Conservation (phyloP, 2,888 invertebrate species). For the Tenthredo scrophulariae region DNA sequence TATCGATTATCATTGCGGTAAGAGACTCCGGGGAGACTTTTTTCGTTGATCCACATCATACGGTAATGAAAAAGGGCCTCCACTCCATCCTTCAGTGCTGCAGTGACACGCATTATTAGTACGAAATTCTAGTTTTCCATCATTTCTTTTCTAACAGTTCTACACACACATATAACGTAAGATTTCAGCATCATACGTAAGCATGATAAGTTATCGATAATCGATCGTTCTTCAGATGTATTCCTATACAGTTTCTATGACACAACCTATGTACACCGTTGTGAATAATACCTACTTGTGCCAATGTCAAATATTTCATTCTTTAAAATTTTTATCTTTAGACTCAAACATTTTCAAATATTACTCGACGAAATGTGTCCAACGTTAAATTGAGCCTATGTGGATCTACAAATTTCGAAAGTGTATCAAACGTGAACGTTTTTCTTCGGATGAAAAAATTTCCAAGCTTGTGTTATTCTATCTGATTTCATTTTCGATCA, state of each 20-base stretch:
- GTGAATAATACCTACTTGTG: neutral
- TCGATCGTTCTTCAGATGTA: neutral
- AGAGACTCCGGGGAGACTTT: neutral
- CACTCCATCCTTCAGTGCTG: neutral
- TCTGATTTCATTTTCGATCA: neutral
- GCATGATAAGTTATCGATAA: neutral
- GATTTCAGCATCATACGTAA: neutral
- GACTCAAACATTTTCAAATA: too few species aligned
- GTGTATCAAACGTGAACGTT: neutral
- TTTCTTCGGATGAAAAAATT: neutral
- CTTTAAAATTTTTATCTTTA: too few species aligned
- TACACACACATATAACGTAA: neutral
- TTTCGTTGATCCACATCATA: neutral
- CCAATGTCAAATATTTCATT: too few species aligned
- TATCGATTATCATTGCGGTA: slow-evolving; percentile 6
- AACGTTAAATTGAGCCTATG: too few species aligned
- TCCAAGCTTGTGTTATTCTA: neutral
- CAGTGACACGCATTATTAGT: neutral
- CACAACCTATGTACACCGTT: neutral
- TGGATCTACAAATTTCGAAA: too few species aligned
- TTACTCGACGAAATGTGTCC: too few species aligned
- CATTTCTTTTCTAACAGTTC: neutral
- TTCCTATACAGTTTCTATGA: neutral
- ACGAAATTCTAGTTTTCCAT: neutral
- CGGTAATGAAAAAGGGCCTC: neutral